A percentile compares a stretch with the other conserved stretches of the same genome.
These are phyloP conservation scores for Bubalus kerabau DNA, from an alignment of 2,113 vertebrate genomes.

Conservation along the genomic window DNA sequence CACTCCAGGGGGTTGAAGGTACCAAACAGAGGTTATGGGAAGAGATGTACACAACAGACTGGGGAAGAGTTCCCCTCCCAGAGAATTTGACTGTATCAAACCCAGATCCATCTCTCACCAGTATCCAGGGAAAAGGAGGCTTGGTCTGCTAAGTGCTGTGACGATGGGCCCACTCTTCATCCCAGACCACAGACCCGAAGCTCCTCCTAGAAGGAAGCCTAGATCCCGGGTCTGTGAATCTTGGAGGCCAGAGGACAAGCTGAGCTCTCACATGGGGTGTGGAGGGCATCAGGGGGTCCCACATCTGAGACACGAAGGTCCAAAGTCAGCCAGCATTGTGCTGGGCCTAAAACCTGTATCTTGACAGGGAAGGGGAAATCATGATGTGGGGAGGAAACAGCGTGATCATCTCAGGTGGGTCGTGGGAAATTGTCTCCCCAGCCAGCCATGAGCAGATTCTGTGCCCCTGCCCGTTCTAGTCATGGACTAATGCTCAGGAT, in stretches of 20 bases:
- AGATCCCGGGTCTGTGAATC: neutral
- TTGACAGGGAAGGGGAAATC: neutral
- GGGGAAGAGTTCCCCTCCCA: neutral
- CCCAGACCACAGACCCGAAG: neutral
- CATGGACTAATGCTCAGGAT: neutral
- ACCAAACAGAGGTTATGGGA: neutral
- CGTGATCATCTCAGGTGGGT: neutral
- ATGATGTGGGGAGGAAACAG: neutral
- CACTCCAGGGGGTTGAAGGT: accelerated
- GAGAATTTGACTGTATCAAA: no score
- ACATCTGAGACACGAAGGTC: neutral
- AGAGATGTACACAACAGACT: neutral
- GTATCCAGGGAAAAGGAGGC: neutral
- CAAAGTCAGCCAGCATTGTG: neutral
- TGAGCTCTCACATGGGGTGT: neutral
- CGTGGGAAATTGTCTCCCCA: neutral
- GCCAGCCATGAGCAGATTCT: neutral
- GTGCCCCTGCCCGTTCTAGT: neutral
- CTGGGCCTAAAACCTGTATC: neutral
- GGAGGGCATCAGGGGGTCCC: neutral
- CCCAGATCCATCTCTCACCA: no score
- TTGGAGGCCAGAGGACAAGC: neutral
- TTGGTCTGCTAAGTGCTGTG: neutral
- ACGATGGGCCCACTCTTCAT: accelerated
- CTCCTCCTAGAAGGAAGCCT: neutral